Percentiles rank a stretch among this genome's conserved stretches.
Conservation (phyloP, 2,797 vertebrate genomes). For the Myioborus miniatus region DNA sequence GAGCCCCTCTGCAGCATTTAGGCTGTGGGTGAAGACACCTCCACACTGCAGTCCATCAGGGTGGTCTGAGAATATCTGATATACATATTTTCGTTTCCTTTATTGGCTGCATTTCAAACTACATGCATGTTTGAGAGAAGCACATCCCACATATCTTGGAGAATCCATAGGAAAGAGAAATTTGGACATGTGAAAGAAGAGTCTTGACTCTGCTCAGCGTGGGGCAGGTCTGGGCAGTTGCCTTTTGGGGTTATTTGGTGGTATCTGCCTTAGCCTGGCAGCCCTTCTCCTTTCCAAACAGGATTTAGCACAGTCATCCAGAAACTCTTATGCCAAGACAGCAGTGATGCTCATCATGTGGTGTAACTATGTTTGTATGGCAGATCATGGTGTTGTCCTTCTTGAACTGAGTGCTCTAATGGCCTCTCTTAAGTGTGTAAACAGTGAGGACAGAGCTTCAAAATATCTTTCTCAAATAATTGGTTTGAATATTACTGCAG, state of each 20-base stretch:
- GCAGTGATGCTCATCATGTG: neutral
- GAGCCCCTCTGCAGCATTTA: neutral
- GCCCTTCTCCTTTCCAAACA: neutral
- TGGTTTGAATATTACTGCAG: neutral
- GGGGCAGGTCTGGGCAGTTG: neutral
- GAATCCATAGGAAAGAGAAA: neutral
- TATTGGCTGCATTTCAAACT: neutral
- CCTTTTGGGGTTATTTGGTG: neutral
- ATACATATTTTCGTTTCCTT: neutral
- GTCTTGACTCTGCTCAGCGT: rapidly evolving
- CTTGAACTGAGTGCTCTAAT: constrained; percentile 2
- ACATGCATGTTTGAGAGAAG: neutral
- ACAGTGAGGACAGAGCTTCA: neutral
- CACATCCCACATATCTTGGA: neutral
- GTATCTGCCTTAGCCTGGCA: neutral
- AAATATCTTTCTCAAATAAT: constrained; percentile 18
- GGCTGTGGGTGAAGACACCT: neutral
- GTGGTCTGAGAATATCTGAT: neutral
- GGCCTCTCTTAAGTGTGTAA: neutral
- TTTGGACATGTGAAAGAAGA: neutral
- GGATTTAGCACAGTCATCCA: neutral
- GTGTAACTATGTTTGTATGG: neutral
- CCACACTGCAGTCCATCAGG: neutral
- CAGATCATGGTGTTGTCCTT: neutral
- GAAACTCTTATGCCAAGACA: neutral